Conservation (phyloP, 2,113 vertebrate genomes). For the Chloropsis cyanopogon region DNA sequence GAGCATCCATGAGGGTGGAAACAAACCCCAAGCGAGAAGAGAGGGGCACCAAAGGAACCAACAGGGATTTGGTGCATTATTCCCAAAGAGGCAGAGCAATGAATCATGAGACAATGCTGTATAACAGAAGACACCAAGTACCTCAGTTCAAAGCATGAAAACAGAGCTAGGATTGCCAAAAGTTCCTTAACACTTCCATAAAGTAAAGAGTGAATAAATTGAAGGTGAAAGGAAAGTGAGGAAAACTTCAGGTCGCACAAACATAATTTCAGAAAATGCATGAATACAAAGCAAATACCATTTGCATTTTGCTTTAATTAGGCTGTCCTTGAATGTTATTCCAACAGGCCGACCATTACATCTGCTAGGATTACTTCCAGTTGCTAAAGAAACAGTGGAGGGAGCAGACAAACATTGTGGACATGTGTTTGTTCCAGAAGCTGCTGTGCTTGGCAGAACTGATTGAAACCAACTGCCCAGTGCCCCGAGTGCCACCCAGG, state of each 20-base stretch:
- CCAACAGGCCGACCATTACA: neutral
- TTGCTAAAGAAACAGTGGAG: neutral
- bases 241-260: neutral
- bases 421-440: neutral
- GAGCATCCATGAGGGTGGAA: neutral
- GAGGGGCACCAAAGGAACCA: neutral
- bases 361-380: neutral
- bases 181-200: neutral
- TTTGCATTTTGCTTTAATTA: neutral
- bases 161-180: neutral
- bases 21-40: neutral
- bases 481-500: accelerated
- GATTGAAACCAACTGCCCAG: neutral
- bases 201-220: neutral
- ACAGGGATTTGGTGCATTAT: neutral
- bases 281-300: neutral
- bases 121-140: neutral
- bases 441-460: neutral
- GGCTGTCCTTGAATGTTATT: neutral
- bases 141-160: neutral
- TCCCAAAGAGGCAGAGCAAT: neutral
- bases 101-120: accelerated
- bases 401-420: neutral
- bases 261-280: neutral
- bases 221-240: neutral